Evolutionary conservation across 23 tunicate genomes (phyloP).

Genomic region (Phallusia fumigata): DNA sequence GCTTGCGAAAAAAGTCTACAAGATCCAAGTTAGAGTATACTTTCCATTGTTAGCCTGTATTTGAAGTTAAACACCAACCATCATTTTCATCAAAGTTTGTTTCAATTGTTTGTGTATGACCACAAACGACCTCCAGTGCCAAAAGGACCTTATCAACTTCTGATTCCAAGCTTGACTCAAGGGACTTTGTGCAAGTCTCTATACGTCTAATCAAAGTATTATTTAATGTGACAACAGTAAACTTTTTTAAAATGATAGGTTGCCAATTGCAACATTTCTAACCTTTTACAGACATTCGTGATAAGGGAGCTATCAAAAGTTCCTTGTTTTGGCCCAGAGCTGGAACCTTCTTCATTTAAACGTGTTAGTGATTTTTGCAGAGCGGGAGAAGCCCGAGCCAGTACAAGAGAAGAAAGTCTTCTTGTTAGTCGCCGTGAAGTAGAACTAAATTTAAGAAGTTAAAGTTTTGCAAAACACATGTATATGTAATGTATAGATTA

Average conservation of each 20-base stretch:
- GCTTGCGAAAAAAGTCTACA: conserved; percentile 21
- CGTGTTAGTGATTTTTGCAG: conserved; percentile 59
- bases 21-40: not conserved
- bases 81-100: conserved; percentile 29
- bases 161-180: conserved; percentile 14
- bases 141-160: conserved; percentile 31
- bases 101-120: not conserved
- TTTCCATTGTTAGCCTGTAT: not conserved
- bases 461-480: too few species aligned
- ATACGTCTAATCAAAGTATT: not conserved
- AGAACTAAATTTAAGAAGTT: not conserved
- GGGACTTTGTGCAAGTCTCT: not conserved
- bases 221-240: too few species aligned
- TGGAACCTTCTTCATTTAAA: conserved; percentile 20
- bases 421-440: conserved; percentile 43
- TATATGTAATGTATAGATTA: too few species aligned
- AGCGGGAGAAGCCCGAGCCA: conserved; percentile 74
- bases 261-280: not conserved
- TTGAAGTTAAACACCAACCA: conserved; percentile 16
- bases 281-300: conserved; percentile 52
- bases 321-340: conserved; percentile 8
- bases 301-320: not conserved
- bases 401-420: conserved; percentile 69
- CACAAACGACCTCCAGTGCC: conserved; percentile 6
- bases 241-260: not conserved